phyloP scores from a whole-genome alignment of 2,888 invertebrate species.

The Leptopilina drosophilae region DNA sequence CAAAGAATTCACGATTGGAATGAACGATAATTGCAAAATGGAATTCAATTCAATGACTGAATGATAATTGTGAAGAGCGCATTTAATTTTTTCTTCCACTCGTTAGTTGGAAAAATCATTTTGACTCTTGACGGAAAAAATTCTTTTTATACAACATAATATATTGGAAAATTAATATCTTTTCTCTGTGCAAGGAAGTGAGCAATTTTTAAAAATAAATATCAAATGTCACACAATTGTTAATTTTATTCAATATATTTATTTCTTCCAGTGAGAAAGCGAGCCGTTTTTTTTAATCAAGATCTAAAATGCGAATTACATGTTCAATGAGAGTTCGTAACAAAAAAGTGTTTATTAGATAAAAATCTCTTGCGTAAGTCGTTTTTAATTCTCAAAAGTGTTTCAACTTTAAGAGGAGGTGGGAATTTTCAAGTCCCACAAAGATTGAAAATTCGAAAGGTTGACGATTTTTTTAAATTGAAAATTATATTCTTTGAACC shows the following conservation, averaged over 20 bases:
- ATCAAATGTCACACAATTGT: neutral
- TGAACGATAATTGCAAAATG: constrained; percentile 23
- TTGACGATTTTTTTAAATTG: no score
- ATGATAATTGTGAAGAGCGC: constrained; percentile 5
- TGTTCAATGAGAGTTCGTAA: neutral
- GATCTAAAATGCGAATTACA: neutral
- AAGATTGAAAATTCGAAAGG: no score
- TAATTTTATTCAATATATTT: neutral
- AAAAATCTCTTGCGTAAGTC: neutral
- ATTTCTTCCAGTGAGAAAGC: neutral
- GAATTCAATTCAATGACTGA: constrained; percentile 13
- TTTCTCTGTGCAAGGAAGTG: constrained; percentile 5
- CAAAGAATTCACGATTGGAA: constrained; percentile 1
- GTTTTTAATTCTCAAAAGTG: no score
- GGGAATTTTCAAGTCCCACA: no score
- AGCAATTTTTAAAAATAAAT: constrained; percentile 16
- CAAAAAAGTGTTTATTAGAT: neutral
- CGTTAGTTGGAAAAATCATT: no score
- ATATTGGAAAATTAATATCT: no score
- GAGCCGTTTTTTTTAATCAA: neutral
- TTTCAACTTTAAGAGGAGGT: no score
- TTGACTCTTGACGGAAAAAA: no score
- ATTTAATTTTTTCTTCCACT: neutral
- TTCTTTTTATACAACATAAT: no score
- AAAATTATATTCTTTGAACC: no score